Base-by-base conservation (phyloP, 1,140 invertebrate species). In the Brachionus koreanus region DNA sequence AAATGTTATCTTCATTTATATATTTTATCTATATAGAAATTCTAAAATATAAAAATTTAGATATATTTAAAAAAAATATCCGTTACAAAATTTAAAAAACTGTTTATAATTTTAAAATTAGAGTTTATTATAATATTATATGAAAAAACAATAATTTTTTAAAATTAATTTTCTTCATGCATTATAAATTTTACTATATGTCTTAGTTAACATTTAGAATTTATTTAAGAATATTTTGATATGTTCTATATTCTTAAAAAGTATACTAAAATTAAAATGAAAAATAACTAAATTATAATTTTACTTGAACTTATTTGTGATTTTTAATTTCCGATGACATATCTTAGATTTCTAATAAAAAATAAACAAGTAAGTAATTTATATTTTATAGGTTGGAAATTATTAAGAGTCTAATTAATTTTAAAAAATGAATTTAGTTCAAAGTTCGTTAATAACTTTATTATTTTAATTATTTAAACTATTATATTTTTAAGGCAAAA, bases 401-500 rank as follows among this genome's bases (percentile, higher is more conserved):
- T 2, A 29, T 29, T 29, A 29, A 29, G 29, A 29, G 29, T 3
- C 29, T 2, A 29, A 29, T 2, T 29, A 29, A 29, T 29, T 29
- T 29, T 29, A 29, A 29, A 29, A 29, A 29, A 29, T 29, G 29
- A 29, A 29, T 29, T 29, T 29, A 29, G 3, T 3, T 2, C 1
- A 2, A 46, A 5, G 10, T 2, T 46, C 2, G 1, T 46, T 46
- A 5, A 16, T 10, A 46, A 46, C 3, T 29, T 29, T 13, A 46
- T 46, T 13, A 46, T 46, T 46, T 1, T 13, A 46, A 13, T 46
- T 13, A 46, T 10, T 46, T 46, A 46, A 46, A 46, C 5, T 46
- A 16, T 69, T 69, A n/a, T n/a, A n/a, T 69, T 16, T 42, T 19
- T 7, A 79, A 79, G 76, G 49, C 76, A 5, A 79, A 57, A 39